These are phyloP conservation scores for Drosophila nannoptera DNA, from an alignment of 1,140 invertebrate genomes.

Conservation along the genomic window DNA sequence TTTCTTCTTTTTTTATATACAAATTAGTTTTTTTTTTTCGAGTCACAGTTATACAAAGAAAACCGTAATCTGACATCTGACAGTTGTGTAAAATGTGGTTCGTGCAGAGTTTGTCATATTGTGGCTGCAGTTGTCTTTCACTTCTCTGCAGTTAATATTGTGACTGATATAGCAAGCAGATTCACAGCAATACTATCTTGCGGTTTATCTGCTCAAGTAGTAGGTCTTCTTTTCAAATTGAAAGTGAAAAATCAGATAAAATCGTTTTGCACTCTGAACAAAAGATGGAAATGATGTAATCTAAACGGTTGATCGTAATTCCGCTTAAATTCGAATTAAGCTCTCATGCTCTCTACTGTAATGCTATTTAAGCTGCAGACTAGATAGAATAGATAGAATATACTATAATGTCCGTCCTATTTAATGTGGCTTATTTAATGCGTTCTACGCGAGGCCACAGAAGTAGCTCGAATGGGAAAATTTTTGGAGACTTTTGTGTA, in stretches of 20 bases:
- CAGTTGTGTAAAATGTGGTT: conserved; percentile 5
- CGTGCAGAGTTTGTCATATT: conserved; percentile 10
- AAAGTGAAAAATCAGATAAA: too few species aligned
- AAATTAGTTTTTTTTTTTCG: background rate
- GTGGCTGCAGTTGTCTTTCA: conserved; percentile 1
- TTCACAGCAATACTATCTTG: conserved; percentile 1
- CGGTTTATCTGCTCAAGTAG: background rate
- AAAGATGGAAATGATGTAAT: too few species aligned
- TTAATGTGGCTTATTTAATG: background rate
- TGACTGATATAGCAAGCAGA: background rate
- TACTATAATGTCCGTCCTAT: background rate
- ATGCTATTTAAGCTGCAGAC: too few species aligned
- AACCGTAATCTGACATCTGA: conserved; percentile 5
- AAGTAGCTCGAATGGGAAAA: background rate
- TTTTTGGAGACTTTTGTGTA: background rate
- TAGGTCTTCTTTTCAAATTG: too few species aligned
- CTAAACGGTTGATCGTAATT: too few species aligned
- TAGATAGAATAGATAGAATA: background rate
- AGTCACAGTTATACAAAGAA: background rate
- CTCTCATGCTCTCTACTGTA: too few species aligned
- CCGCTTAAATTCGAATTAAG: too few species aligned
- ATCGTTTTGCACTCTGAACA: too few species aligned
- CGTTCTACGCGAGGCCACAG: background rate
- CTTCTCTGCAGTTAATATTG: background rate
- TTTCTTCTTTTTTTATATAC: conserved; percentile 1